These are phyloP conservation scores for Ceyx margarethae DNA, from an alignment of 2,113 vertebrate species.

Conservation along the genomic window DNA sequence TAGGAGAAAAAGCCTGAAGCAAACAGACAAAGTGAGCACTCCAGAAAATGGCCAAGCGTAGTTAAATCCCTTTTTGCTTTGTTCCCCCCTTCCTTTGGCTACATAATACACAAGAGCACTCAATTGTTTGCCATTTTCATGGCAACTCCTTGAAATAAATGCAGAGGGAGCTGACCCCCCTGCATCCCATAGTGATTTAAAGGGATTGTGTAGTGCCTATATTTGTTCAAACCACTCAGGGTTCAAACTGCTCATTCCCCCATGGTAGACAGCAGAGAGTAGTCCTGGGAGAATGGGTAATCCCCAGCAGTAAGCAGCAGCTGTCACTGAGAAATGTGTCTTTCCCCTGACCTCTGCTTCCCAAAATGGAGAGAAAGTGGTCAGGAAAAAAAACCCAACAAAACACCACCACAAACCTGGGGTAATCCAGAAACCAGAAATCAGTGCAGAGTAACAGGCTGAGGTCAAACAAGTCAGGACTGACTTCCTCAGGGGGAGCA, in stretches of 20 bases:
- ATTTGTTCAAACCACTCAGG: not conserved
- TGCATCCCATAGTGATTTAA: not conserved
- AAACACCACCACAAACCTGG: no score
- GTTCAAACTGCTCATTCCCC: not conserved
- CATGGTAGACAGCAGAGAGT: not conserved
- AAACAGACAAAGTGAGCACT: conserved; percentile 6
- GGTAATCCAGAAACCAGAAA: not conserved
- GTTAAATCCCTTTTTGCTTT: not conserved
- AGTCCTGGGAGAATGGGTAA: not conserved
- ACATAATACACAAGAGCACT: not conserved
- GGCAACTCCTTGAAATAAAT: not conserved
- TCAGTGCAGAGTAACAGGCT: not conserved
- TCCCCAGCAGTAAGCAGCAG: not conserved
- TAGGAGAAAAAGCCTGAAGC: conserved; percentile 32
- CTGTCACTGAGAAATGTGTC: not conserved
- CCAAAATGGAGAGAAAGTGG: not conserved
- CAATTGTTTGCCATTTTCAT: not conserved
- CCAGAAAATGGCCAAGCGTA: not conserved
- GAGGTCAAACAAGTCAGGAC: not conserved
- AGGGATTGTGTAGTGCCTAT: not conserved
- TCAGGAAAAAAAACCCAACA: not conserved
- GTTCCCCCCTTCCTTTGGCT: not conserved
- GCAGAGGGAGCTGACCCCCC: not conserved
- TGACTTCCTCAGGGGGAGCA: not conserved
- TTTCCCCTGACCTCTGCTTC: not conserved